Evolutionary conservation across 2,113 vertebrate species (phyloP).

Genomic region (Spheniscus mendiculus): DNA sequence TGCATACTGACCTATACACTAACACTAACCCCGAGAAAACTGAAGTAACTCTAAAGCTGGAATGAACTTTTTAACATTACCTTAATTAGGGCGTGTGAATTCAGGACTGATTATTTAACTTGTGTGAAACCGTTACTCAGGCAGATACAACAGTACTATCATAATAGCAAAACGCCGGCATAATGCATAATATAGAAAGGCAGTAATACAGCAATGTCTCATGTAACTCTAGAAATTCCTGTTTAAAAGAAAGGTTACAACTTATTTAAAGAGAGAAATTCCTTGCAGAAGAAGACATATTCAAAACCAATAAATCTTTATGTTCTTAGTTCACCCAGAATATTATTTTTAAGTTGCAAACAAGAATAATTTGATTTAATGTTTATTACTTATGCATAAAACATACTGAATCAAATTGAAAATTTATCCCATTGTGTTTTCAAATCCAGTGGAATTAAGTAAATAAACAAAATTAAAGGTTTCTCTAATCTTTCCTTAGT

Average conservation of each 20-base stretch:
- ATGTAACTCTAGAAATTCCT: not conserved
- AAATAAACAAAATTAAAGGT: not conserved
- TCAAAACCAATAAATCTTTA: not conserved
- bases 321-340: not conserved
- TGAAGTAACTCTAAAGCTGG: not conserved
- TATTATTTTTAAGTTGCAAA: not conserved
- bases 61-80: not conserved
- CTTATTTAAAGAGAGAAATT: not conserved
- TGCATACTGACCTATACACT: not conserved
- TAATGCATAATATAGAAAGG: not conserved
- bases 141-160: not conserved
- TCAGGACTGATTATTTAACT: not conserved
- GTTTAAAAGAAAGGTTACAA: not conserved
- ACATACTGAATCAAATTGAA: not conserved
- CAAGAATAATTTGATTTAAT: not conserved
- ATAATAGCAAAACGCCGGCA: not conserved
- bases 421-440: not conserved
- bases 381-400: not conserved
- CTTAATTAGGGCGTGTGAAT: not conserved
- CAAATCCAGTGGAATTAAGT: constrained; percentile 3
- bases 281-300: not conserved
- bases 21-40: not conserved
- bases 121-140: not conserved
- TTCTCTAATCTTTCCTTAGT: not conserved
- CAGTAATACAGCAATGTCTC: not conserved